These are phyloP conservation scores for Carduelis carduelis DNA, from an alignment of 2,797 vertebrate genomes.

Conservation along the genomic window DNA sequence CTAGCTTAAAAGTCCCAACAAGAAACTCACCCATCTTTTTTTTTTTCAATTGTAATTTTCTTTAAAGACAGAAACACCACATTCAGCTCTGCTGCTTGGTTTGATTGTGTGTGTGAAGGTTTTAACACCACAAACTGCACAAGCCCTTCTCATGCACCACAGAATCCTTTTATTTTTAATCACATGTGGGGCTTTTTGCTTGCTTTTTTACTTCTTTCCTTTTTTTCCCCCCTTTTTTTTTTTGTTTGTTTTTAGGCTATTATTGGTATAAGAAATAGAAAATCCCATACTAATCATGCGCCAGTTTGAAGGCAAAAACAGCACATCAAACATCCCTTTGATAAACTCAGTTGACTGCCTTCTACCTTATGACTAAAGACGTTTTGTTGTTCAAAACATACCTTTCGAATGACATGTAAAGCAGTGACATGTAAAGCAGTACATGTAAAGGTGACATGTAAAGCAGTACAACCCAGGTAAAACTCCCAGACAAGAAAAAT, in stretches of 20 bases:
- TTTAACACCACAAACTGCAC: not conserved
- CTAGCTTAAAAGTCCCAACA: not conserved
- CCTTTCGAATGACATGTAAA: too few species aligned
- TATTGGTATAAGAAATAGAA: not conserved
- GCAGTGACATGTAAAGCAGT: too few species aligned
- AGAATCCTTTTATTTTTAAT: not conserved
- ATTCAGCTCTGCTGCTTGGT: not conserved
- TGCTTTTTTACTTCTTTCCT: too few species aligned
- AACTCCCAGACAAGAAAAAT: not conserved
- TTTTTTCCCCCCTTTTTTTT: too few species aligned
- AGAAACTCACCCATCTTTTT: not conserved
- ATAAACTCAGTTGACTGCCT: not conserved
- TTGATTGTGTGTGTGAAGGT: not conserved
- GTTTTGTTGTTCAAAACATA: not conserved
- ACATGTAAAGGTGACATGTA: not conserved
- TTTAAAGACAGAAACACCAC: not conserved
- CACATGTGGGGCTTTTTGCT: rapidly evolving
- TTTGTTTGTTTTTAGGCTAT: not conserved
- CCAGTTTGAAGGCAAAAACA: not conserved
- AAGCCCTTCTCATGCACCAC: not conserved
- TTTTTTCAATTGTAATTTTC: not conserved
- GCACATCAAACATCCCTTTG: not conserved
- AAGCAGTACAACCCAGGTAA: not conserved
- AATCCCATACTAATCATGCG: not conserved
- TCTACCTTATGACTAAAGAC: not conserved